phyloP scores from a whole-genome alignment of 2,888 invertebrate genomes.

The Habroteleia sp. region DNA sequence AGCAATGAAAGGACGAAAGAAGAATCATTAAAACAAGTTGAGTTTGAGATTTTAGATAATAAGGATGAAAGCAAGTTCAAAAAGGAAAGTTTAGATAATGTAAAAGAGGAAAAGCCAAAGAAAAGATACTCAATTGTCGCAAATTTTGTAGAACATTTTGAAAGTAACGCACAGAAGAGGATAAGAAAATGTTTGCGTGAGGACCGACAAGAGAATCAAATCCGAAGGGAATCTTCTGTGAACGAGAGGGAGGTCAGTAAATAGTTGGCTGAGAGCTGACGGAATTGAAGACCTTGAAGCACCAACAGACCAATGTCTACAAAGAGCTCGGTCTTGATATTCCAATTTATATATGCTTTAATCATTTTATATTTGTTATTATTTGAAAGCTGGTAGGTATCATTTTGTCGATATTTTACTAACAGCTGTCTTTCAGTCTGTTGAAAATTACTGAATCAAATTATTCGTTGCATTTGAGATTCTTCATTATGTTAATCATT shows the following conservation, averaged over 20 bases:
- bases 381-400: conserved; percentile 60
- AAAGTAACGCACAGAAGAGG: conserved; percentile 69
- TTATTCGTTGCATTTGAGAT: conserved; percentile 8
- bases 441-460: conserved; percentile 22
- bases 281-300: conserved; percentile 67
- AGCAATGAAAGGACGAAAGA: conserved; percentile 36
- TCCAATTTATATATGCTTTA: conserved; percentile 45
- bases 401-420: conserved; percentile 31
- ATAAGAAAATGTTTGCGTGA: conserved; percentile 59
- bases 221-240: conserved; percentile 73
- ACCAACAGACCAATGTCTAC: conserved; percentile 77
- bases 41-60: conserved; percentile 47
- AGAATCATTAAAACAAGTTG: conserved; percentile 23
- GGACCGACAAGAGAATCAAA: conserved; percentile 58
- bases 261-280: conserved; percentile 65
- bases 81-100: conserved; percentile 25
- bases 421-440: conserved; percentile 41
- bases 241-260: conserved; percentile 81
- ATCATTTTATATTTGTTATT: conserved; percentile 28
- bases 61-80: conserved; percentile 42
- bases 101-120: conserved; percentile 66
- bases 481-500: conserved; percentile 29
- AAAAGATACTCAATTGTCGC: conserved; percentile 79
- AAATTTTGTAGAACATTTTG: conserved; percentile 78
- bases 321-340: conserved; percentile 73